Evolutionary conservation across 2,888 invertebrate species (phyloP).

Genomic region (Hemistola chrysoprasaria): DNA sequence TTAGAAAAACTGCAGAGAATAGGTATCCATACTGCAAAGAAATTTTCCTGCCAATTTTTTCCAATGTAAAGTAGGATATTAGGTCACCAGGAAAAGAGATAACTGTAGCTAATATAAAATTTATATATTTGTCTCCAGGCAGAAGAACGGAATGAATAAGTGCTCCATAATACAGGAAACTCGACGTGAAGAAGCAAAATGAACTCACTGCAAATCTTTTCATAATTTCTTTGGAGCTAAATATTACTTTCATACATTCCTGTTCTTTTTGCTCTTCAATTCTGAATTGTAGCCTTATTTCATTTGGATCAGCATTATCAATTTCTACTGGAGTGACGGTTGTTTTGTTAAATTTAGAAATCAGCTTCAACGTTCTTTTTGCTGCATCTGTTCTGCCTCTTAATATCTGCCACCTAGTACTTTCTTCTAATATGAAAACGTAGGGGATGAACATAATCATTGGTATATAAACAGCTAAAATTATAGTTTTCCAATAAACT

Average conservation of each 20-base stretch:
- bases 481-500: constrained; percentile 59
- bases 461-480: constrained; percentile 54
- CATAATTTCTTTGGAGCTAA: constrained; percentile 61
- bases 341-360: constrained; percentile 53
- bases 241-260: constrained; percentile 53
- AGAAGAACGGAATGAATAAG: constrained; percentile 56
- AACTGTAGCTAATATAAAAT: constrained; percentile 56
- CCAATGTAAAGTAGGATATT: constrained; percentile 53
- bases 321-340: constrained; percentile 48
- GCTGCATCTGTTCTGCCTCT: constrained; percentile 53
- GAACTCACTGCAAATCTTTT: constrained; percentile 52
- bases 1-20: constrained; percentile 49
- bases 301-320: constrained; percentile 44
- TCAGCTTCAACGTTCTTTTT: constrained; percentile 48
- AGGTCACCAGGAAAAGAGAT: constrained; percentile 65
- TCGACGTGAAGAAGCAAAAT: constrained; percentile 61
- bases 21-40: constrained; percentile 57
- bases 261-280: constrained; percentile 52
- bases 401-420: constrained; percentile 63
- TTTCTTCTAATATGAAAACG: constrained; percentile 51
- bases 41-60: constrained; percentile 55
- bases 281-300: constrained; percentile 51
- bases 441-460: constrained; percentile 51
- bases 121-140: constrained; percentile 65
- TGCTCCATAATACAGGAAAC: constrained; percentile 63